Base-by-base conservation (phyloP, 2,888 invertebrate species). In the Oligia fasciuncula region DNA sequence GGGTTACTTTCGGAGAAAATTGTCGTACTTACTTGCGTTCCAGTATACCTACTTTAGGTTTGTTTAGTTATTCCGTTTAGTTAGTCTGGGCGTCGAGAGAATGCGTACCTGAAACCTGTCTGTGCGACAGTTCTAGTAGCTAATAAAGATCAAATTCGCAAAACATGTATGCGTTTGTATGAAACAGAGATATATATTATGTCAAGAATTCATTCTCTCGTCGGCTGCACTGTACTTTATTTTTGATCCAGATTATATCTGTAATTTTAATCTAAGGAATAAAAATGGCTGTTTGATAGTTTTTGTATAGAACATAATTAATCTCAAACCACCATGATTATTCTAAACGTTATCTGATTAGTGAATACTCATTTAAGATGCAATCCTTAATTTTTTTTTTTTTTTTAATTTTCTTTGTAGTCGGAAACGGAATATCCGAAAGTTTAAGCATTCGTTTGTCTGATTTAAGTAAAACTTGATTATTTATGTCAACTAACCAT, bases 1-100 rank as follows among this genome's bases (percentile, higher is more conserved):
- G 69, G 72, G 83, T 83, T 75, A 70, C 69, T 83, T 79, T 87
- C 60, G 23, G 65, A 76, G 76, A 72, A 74, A 72, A 76, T 75
- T n/a, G 14, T 35, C 51, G 60, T 65, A 19, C 6, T 78, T 66
- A 29, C 17, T 35, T 72, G 63, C 57, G 66, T 67, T 68, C 35
- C 11, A 46, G 35, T 49, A 57, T 66, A 57, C 23, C 23, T 57
- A 57, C 23, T 49, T 65, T 40, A 40, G 23, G 40, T 40, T 23
- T 23, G 23, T 65, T 65, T 65, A 40, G 35, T 65, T 65, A 19
- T 35, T 46, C 9, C 11, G 9, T 46, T 46, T 17, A 65, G 40
- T 23, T 5, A 40, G 23, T 23, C 9, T 4, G 11, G 23, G 11
- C 57, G 57, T 11, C n/a, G n/a, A 60, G 57, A n/a, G 4, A 60